Base-by-base conservation (phyloP, 1,140 invertebrate genomes). In the Drosophila tropicalis region DNA sequence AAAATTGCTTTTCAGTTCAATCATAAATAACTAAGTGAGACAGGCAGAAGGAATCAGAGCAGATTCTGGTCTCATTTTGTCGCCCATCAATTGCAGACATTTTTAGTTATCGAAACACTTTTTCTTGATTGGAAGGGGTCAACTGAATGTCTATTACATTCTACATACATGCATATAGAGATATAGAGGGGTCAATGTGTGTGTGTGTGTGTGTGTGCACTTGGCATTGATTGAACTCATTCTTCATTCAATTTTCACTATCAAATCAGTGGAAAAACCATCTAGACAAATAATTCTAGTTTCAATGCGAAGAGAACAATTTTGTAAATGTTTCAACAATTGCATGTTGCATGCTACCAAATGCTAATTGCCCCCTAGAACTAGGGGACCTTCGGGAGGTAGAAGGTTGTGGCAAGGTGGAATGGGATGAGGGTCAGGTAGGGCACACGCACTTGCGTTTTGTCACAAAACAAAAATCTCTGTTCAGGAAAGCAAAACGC, bases 1-100 rank as follows among this genome's bases (percentile, higher is more conserved):
- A 73, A 77, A 87, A 89, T 89, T 83, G 80, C 76, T 89, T 87
- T 87, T 83, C 70, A 72, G 62, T 72, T 72, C 76, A 72, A 79
- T 73, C 72, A 62, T 64, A 55, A 39, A 70, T 73, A 62, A 36
- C 47, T 54, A 60, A 67, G 29, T 36, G 41, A 64, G 58, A 44
- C 51, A 6, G 15, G 25, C 25, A 25, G 25, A 25, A 25, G 25
- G 29, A 29, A 29, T 29, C 29, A 29, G 1, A 29, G 5, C 29
- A 12, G 19, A 41, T 73, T 72, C 75, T 70, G 54, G 66, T 69
- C 54, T 86, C 61, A 34, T 66, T 67, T 75, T 58, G 40, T 69
- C 19, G 44, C 19, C 44, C 44, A 51, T 51, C 44, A 51, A 51
- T 51, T 51, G 17, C 44, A 51, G 44, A 51, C 44, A 6, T 29